Evolutionary conservation across 2,797 vertebrate species (phyloP), one percentile per base, ranked within the genome.

Genomic region (Muraenolepis orangiensis): DNA sequence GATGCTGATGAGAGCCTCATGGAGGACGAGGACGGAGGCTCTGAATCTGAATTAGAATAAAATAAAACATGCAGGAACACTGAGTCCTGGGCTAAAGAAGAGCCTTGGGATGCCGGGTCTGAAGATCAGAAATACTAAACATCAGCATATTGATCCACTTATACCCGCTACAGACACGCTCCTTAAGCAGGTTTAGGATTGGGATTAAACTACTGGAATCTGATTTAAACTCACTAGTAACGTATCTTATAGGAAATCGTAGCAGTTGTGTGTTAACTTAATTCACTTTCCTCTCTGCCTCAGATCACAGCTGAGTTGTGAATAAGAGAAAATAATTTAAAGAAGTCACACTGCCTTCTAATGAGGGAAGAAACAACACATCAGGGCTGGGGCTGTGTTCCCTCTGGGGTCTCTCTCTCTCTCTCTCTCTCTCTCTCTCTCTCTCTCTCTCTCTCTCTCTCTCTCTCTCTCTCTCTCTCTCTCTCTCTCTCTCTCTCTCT

Each of bases 341-440:
- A 92, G 90, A 82, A 92, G 89, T 91, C 90, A n/a, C n/a, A n/a
- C 91, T 93, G 95, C 93, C 95, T 93, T 88, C 91, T 95, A 95
- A 96, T 95, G 93, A 96, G 92, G 93, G 92, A 93, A 92, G 84
- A 64, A 64, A 26, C n/a, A 26, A 23, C 23, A 64, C n/a, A 34
- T 34, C 32, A 26, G n/a, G 57, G n/a, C n/a, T 64, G 23, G 57
- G 57, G 12, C 26, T 64, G 57, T 20, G 18, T 64, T 64, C 57
- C 57, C 57, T 64, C 57, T 26, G 57, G 57, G 57, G 57, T 64
- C n/a, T 64, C 57, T 34, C 32, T 34, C 32, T 34, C 32, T 8
- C 32, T 34, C 32, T 34, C 32, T 34, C 32, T 34, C 32, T 34
- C 32, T 34, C 32, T 34, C 32, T 34, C 3, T 34, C 32, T n/a